Evolutionary conservation across 1,140 invertebrate species (phyloP).

Genomic region (Neodiprion fabricii): DNA sequence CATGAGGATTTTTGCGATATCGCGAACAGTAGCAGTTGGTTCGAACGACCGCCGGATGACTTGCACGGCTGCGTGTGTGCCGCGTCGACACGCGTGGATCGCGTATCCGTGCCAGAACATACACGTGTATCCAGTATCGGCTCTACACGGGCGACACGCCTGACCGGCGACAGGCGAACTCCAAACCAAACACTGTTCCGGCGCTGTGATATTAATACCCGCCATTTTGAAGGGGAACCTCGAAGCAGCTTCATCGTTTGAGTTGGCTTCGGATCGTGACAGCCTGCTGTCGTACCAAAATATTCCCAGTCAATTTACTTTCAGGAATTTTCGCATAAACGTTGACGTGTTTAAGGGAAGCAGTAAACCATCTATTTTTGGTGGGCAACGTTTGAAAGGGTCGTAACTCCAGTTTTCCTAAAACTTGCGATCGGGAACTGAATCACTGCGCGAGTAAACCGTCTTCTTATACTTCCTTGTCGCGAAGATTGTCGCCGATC

Average conservation of each 20-base stretch:
- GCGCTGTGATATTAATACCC: neutral
- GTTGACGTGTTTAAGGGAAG: constrained; percentile 7
- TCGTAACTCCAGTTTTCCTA: neutral
- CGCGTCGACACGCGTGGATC: neutral
- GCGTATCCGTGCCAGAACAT: neutral
- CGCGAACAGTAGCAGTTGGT: constrained; percentile 1
- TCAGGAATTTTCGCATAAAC: constrained; percentile 7
- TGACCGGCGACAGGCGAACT: constrained; percentile 1
- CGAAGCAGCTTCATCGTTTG: neutral
- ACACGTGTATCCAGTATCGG: neutral
- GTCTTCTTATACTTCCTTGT: no score
- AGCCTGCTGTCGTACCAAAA: neutral
- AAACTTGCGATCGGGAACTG: neutral
- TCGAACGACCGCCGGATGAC: neutral
- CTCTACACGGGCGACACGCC: neutral
- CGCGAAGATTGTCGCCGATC: no score
- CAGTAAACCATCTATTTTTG: constrained; percentile 6
- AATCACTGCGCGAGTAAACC: no score
- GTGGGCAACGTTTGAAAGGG: neutral
- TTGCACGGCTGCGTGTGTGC: neutral
- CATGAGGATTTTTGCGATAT: neutral
- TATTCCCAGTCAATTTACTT: constrained; percentile 6
- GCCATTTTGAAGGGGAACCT: constrained; percentile 2
- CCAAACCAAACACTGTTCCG: constrained; percentile 1
- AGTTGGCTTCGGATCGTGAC: constrained; percentile 2